phyloP scores from a whole-genome alignment of 1,140 invertebrate species.

The Drosophila trapezifrons region DNA sequence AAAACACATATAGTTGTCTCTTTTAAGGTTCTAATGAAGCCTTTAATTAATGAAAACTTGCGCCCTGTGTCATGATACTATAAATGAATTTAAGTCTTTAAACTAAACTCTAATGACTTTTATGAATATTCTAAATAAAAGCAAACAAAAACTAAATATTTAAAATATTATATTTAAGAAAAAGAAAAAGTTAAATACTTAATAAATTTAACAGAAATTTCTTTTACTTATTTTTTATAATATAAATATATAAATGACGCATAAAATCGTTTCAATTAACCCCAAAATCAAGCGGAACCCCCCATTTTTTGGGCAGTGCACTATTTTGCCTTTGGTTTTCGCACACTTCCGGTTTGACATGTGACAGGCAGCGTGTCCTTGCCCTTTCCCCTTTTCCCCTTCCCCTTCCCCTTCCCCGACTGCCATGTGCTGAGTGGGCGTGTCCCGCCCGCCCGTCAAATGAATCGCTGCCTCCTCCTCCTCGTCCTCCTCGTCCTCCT shows the following conservation, averaged over 20 bases:
- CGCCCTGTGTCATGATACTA: too few species aligned
- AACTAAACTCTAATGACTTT: not conserved
- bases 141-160: not conserved
- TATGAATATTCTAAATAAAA: not conserved
- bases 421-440: slow-evolving; percentile 52
- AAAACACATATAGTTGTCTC: too few species aligned
- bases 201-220: too few species aligned
- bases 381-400: slow-evolving; percentile 3
- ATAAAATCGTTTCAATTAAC: not conserved
- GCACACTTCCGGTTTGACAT: slow-evolving; percentile 82
- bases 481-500: slow-evolving; percentile 9
- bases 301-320: slow-evolving; percentile 30
- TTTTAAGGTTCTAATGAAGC: too few species aligned
- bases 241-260: not conserved
- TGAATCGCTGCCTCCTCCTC: slow-evolving; percentile 65
- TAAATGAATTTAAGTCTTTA: too few species aligned
- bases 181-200: too few species aligned
- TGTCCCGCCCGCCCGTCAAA: slow-evolving; percentile 71
- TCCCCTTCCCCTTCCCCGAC: not conserved
- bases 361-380: slow-evolving; percentile 75
- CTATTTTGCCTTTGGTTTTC: slow-evolving; percentile 60
- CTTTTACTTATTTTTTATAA: too few species aligned
- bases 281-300: not conserved
- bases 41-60: too few species aligned
- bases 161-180: not conserved